Conservation (phyloP, 2,888 invertebrate genomes). For the Drosophila kanekoi region DNA sequence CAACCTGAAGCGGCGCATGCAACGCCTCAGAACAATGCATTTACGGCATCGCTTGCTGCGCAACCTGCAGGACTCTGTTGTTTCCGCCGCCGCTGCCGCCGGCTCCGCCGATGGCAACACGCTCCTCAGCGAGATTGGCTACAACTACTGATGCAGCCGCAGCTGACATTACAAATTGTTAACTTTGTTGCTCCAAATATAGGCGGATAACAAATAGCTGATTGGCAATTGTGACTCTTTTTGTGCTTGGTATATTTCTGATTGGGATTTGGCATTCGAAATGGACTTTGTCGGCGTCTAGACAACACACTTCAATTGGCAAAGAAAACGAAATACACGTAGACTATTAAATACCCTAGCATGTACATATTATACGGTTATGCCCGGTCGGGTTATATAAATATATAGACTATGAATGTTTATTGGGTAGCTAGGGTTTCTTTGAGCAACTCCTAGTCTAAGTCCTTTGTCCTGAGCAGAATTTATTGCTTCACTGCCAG, state of each 20-base stretch:
- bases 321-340: neutral
- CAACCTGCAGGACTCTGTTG: slow-evolving; percentile 71
- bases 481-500: no score
- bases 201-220: slow-evolving; percentile 16
- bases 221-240: slow-evolving; percentile 31
- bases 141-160: slow-evolving; percentile 61
- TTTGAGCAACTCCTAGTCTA: no score
- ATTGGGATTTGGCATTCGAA: slow-evolving; percentile 12
- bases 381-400: no score
- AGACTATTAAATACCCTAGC: slow-evolving; percentile 15
- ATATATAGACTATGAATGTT: no score
- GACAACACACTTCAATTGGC: slow-evolving; percentile 38
- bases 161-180: slow-evolving; percentile 13
- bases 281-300: slow-evolving; percentile 30
- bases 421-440: no score
- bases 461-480: no score
- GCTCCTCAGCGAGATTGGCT: slow-evolving; percentile 77
- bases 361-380: no score
- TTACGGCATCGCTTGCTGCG: slow-evolving; percentile 81
- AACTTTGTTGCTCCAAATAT: slow-evolving; percentile 18
- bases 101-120: slow-evolving; percentile 55
- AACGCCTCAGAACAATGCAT: slow-evolving; percentile 83
- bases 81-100: slow-evolving; percentile 21
- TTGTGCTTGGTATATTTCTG: slow-evolving; percentile 1
- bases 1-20: slow-evolving; percentile 83